Percentiles rank a stretch among this genome's conserved stretches.
Conservation (phyloP, 1,140 invertebrate species). For the Orchestia grillus region DNA sequence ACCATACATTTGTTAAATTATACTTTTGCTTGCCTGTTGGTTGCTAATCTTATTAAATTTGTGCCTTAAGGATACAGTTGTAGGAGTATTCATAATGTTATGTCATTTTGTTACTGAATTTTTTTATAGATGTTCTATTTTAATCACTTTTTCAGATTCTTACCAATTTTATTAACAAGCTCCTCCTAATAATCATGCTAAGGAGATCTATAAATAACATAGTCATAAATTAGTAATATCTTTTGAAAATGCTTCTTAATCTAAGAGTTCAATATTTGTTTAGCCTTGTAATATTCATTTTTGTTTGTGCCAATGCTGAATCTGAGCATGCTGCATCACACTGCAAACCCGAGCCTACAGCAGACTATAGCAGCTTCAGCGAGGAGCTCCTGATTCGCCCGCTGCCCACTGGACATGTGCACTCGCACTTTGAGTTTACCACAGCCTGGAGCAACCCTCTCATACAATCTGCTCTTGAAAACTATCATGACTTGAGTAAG, state of each 20-base stretch:
- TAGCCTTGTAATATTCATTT: neutral
- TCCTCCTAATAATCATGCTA: neutral
- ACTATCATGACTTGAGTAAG: constrained; percentile 75
- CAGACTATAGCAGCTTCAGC: constrained; percentile 77
- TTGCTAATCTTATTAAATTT: too few species aligned
- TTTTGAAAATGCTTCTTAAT: neutral
- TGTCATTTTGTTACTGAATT: neutral
- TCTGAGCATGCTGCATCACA: neutral
- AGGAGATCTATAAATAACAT: neutral
- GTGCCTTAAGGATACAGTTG: too few species aligned
- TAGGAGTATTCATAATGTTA: too few species aligned
- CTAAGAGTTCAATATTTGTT: neutral
- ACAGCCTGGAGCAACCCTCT: constrained; percentile 76
- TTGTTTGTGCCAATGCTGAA: neutral
- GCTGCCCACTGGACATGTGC: constrained; percentile 82
- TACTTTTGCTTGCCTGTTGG: too few species aligned
- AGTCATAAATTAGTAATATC: neutral
- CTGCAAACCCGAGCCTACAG: neutral
- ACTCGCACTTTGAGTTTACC: constrained; percentile 89
- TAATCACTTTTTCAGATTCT: neutral
- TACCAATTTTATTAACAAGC: neutral
- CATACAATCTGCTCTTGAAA: constrained; percentile 72
- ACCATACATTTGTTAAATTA: too few species aligned
- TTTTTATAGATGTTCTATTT: neutral
- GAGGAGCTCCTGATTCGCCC: constrained; percentile 88